Base-by-base conservation (phyloP, 2,113 vertebrate genomes). In the Empidonax traillii region DNA sequence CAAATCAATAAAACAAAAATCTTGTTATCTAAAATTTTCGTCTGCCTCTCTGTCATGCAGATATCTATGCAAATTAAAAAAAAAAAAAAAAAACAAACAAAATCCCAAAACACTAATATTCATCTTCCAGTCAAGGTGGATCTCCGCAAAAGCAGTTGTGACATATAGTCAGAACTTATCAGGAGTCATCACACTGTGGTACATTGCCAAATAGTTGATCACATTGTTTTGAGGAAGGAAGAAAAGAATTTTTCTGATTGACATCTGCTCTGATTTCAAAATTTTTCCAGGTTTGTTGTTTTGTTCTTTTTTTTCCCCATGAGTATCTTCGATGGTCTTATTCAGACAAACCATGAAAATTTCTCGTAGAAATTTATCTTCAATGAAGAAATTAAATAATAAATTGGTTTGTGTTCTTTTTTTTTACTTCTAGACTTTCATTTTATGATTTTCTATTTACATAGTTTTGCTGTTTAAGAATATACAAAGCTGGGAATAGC, bases 401-500 rank as follows among this genome's bases (percentile, higher is more conserved):
- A 47, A 47, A 47, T 28, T 12, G 0, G 2, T 41, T 77, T 58
- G 19, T 18, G 21, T 3, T 35, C 0, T 44, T 31, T 24, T 39
- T 74, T 86, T 49, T 84, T 35, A 41, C 16, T 58, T 92, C 67
- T 82, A 73, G 52, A 83, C 35, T 79, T 96, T 69, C 55, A 44
- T 47, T 80, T 78, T 80, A 47, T 47, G 24, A 78, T 93, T 41
- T 65, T 71, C 6, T 90, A 24, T 85, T 96, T 92, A 75, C 53
- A 74, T 16, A 55, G 22, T 69, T 96, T 73, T 92, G 3, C 68
- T 94, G 56, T 90, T 96, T 97, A 91, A 93, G 53, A 73, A 49
- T 82, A 90, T 88, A 83, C 53, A 93, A 67, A 94, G 41, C 61
- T 95, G 75, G 90, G 77, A 97, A 84, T 55, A 3, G 13, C 95